Base-by-base conservation (phyloP, 2,797 vertebrate genomes). In the Tokudaia tokunoshimensis region DNA sequence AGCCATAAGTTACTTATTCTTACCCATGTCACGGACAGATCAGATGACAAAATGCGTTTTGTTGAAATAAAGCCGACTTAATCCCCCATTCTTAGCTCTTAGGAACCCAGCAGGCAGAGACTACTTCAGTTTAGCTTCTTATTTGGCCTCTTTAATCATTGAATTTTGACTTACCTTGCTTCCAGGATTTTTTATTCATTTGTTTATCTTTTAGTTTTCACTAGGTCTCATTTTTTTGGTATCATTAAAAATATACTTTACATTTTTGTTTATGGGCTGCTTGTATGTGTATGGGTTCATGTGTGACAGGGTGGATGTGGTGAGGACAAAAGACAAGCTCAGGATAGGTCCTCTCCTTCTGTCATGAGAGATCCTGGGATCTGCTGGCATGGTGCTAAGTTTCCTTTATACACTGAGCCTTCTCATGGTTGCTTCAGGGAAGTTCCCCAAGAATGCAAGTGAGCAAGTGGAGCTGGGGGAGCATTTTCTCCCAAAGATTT, bases 11-110 rank as follows among this genome's bases (percentile, higher is more conserved):
- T 82, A 89, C 84, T 96, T 96, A 92, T 88, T 94, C 59, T 96
- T 78, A 96, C 37, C 81, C 50, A 6, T 94, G 84, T 94, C 89
- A 80, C 0, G 10, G 44, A 91, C 14, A 63, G 85, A 95, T 96
- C 82, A 89, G 59, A 63, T 96, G 96, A 94, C 92, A 93, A 87
- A 89, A 89, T 65, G 79, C 82, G 63, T 95, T 94, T 65, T 84
- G 67, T 87, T 94, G 92, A 90, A 97, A 82, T 94, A 96, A 95
- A 97, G 87, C 94, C 94, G 24, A 59, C 95, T 96, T 95, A 96
- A 97, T 96, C n/a, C 82, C 65, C 80, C 22, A 6, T 59, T 95
- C 93, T 84, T 76, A 55, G 80, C 79, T 91, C 89, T 57, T 84
- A 94, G 86, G 94, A 92, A 67, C 70, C 37, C 72, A 93, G 94